Evolutionary conservation across 2,797 vertebrate genomes (phyloP).

Genomic region (Kryptolebias ocellatus): DNA sequence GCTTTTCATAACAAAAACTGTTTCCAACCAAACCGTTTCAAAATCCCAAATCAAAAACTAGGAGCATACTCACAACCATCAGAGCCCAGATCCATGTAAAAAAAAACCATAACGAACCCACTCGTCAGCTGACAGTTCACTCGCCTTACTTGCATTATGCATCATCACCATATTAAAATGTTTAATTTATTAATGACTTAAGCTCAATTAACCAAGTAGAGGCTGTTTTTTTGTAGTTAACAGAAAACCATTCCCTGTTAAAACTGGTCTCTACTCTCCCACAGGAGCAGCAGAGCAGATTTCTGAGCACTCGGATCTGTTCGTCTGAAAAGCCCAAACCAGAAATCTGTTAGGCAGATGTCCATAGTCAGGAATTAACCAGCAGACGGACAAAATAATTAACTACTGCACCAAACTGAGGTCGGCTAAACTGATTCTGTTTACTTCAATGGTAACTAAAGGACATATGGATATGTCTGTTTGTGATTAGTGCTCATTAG

Average conservation of each 20-base stretch:
- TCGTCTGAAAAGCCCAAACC: slow-evolving; percentile 6
- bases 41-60: too few relatives aligned
- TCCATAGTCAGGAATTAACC: slow-evolving; percentile 19
- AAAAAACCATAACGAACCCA: too few relatives aligned
- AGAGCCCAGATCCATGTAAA: too few relatives aligned
- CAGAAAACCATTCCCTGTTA: slow-evolving; percentile 5
- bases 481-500: background rate
- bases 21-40: too few relatives aligned
- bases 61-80: too few relatives aligned
- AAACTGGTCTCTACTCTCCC: background rate
- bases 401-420: slow-evolving; percentile 13
- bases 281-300: background rate
- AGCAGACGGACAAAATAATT: slow-evolving; percentile 31
- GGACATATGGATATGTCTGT: slow-evolving; percentile 3
- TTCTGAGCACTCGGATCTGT: background rate
- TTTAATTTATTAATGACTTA: too few relatives aligned
- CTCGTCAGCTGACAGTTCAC: too few relatives aligned
- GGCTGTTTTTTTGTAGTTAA: too few relatives aligned
- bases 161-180: too few relatives aligned
- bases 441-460: background rate
- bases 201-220: too few relatives aligned
- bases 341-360: slow-evolving; percentile 29
- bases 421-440: background rate
- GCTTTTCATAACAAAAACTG: too few relatives aligned
- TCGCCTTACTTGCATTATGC: too few relatives aligned